phyloP scores from a whole-genome alignment of 2,797 vertebrate genomes.

The Jordanella pulchra region DNA sequence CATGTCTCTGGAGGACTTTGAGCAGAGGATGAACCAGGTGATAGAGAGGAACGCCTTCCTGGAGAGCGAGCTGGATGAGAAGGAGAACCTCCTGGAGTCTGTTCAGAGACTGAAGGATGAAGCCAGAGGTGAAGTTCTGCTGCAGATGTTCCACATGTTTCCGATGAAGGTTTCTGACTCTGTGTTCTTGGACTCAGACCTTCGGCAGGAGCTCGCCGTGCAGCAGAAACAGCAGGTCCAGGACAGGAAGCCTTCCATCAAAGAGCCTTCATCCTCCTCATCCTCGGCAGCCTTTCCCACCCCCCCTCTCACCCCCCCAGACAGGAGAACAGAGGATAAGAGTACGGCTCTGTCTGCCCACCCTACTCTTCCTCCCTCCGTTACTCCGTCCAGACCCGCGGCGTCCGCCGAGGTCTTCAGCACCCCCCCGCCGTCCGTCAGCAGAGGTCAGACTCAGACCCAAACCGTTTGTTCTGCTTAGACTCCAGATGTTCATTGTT shows the following conservation, averaged over 20 bases:
- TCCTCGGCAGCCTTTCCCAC: conserved; percentile 25
- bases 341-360: not conserved
- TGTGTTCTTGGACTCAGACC: conserved; percentile 68
- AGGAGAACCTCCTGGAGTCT: conserved; percentile 87
- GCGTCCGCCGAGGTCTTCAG: conserved; percentile 45
- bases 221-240: conserved; percentile 90
- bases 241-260: conserved; percentile 74
- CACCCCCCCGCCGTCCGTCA: conserved; percentile 65
- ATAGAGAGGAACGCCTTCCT: conserved; percentile 93
- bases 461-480: not conserved
- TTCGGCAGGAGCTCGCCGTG: conserved; percentile 88
- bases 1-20: conserved; percentile 93
- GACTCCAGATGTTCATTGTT: not conserved
- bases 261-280: conserved; percentile 51
- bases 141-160: no score
- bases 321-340: conserved; percentile 46
- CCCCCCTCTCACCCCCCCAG: conserved; percentile 48
- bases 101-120: conserved; percentile 92
- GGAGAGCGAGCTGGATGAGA: conserved; percentile 92
- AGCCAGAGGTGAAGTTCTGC: conserved; percentile 82
- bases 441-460: conserved; percentile 73
- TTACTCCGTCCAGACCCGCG: conserved; percentile 62
- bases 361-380: not conserved
- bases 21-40: conserved; percentile 90
- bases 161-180: not conserved